Evolutionary conservation across 2,113 vertebrate genomes (phyloP), one percentile per base, ranked within the genome.

Genomic region (Kryptolebias marmoratus): DNA sequence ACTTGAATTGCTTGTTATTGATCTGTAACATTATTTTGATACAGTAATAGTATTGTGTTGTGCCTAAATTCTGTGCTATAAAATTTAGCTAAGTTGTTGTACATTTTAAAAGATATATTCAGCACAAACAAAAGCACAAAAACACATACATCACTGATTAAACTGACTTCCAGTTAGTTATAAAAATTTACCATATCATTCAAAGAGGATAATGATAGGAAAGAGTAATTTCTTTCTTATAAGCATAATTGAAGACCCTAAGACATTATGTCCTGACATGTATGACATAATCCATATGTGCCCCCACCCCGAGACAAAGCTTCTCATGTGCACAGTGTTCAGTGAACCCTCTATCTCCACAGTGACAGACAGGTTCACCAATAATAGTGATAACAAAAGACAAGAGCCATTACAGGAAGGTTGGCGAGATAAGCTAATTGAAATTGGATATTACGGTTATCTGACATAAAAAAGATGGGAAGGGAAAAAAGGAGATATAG

Each of bases 391-490:
- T 82, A 81, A 84, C 79, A 61, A 73, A 60, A 87, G 84, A 87
- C 76, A 74, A 77, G 79, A 79, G 77, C 58, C 71, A 79, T 79
- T 82, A 86, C 64, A 80, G 73, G 31, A 59, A 83, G 77, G 63
- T 61, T 64, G 68, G 5, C 10, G 48, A 82, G 87, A 89, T 81
- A 76, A 87, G 82, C 68, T 86, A 73, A 90, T 87, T 89, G 79
- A 89, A 90, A 89, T 58, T 81, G 81, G 87, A 89, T 83, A 85
- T 67, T 64, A 73, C 52, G 28, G 66, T 70, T 55, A 73, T 84
- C 65, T 64, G 62, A 54, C 16, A 50, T 44, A 45, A 68, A 48
- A 53, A 8, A 3, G 13, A 47, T 42, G 42, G 10, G 13, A 15
- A 11, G 52, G 52, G 52, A 49, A 63, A 60, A 16, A 18, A 48